Evolutionary conservation across 2,797 vertebrate genomes (phyloP), one percentile per base, ranked within the genome.

Genomic region (Triplophysa bombifrons): DNA sequence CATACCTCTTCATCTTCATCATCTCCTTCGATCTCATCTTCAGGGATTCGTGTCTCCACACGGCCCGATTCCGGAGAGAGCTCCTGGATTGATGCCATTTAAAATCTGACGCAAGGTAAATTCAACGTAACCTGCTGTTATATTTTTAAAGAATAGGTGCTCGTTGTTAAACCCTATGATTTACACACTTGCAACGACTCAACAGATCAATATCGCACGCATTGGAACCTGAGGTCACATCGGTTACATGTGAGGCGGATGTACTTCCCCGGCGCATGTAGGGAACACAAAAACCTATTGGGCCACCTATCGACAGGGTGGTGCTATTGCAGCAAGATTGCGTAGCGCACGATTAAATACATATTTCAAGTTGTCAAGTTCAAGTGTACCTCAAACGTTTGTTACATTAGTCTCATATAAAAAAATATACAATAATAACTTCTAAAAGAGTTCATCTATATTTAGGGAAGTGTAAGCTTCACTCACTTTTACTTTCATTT

Each of bases 1-100:
- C 74, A 64, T 75, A 94, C 93, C 74, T 94, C 93, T 80, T 94
- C 94, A 72, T 94, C 93, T 72, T 95, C 94, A 41, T 95, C 94
- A 83, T 94, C 93, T 79, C 86, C 88, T 80, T 95, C 94, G 34
- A 94, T 92, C 79, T 94, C 93, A 82, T 93, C 90, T 86, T 92
- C 92, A 0, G 87, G 92, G 38, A 92, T 90, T 69, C 92, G 92
- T 25, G 86, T 87, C 12, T 90, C 86, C 80, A 91, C 89, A 71
- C 92, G 93, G 88, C 92, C 93, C 78, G 89, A 78, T 44, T 89
- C 88, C 3, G 93, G 92, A 80, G 94, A 92, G 19, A 94, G 89
- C 78, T 92, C 92, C 72, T 93, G 91, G 44, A 94, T 89, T 58
- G 72, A 75, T 71, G 91, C 85, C 94, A 95, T 94, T 80, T 83